Evolutionary conservation across 2,888 invertebrate genomes (phyloP).

Genomic region (Phalera bucephala): DNA sequence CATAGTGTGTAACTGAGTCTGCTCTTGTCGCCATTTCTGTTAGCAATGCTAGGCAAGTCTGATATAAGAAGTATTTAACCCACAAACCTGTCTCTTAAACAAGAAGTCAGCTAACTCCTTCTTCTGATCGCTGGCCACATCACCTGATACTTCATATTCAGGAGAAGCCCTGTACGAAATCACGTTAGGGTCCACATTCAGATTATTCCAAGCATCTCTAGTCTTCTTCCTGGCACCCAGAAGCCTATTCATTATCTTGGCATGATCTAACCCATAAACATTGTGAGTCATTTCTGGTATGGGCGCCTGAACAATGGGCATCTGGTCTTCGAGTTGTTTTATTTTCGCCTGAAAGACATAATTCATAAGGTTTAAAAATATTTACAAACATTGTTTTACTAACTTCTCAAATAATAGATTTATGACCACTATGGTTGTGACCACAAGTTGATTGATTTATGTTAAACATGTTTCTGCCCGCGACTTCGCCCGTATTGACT

Average conservation of each 20-base stretch:
- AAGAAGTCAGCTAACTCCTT: conserved; percentile 82
- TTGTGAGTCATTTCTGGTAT: conserved; percentile 88
- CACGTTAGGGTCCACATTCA: conserved; percentile 43
- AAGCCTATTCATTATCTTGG: conserved; percentile 83
- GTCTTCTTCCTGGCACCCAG: conserved; percentile 76
- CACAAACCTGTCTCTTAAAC: conserved; percentile 72
- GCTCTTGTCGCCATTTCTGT: no score
- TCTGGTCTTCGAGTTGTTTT: conserved; percentile 60
- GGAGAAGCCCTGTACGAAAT: conserved; percentile 59
- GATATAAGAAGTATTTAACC: no score
- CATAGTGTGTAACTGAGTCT: no score
- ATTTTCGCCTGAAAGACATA: conserved; percentile 68
- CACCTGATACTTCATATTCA: conserved; percentile 22
- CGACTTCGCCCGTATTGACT: no score
- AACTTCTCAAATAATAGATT: no score
- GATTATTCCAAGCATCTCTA: conserved; percentile 77
- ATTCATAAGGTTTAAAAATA: no score
- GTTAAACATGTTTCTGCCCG: no score
- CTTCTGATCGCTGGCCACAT: conserved; percentile 56
- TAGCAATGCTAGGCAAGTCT: no score
- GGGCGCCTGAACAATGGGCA: conserved; percentile 57
- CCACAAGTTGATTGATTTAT: no score
- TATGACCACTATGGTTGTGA: no score
- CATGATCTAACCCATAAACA: conserved; percentile 87
- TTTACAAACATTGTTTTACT: no score